Percentiles rank a stretch among this genome's conserved stretches.
These are phyloP conservation scores for Nipponia nippon DNA, from an alignment of 2,113 vertebrate genomes.

Conservation along the genomic window DNA sequence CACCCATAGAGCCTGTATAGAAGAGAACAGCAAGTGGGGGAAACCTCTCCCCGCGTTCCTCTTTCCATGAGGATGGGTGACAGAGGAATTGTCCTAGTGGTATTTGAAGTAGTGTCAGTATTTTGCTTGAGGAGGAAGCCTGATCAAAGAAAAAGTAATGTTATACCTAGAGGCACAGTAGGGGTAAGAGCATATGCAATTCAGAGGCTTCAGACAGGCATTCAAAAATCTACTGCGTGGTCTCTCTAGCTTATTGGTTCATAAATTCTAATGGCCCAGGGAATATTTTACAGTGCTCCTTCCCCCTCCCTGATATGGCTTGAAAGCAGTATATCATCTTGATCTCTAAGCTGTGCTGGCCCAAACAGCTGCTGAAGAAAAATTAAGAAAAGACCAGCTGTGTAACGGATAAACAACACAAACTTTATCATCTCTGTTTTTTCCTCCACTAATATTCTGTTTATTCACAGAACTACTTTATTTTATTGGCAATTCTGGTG, in stretches of 20 bases:
- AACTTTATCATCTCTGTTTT: conserved; percentile 21
- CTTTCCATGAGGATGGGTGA: background rate
- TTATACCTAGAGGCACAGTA: background rate
- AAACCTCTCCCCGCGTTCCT: background rate
- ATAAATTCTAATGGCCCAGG: background rate
- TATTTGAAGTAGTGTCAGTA: background rate
- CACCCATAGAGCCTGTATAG: background rate
- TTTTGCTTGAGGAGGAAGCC: background rate
- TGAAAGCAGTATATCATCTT: background rate
- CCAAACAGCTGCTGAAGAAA: conserved; percentile 23
- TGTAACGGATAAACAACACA: conserved; percentile 16
- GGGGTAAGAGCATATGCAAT: background rate
- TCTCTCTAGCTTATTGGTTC: background rate
- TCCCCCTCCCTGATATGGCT: background rate
- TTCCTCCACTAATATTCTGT: conserved; percentile 36
- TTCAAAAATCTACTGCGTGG: background rate
- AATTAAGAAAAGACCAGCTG: conserved; percentile 35
- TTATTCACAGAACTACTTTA: conserved; percentile 39
- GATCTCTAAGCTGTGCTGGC: background rate
- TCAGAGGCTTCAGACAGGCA: background rate
- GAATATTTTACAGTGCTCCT: background rate
- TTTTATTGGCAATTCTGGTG: conserved; percentile 9
- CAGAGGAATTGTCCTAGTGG: background rate
- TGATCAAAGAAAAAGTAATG: background rate
- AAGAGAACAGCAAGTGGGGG: background rate